Base-by-base conservation (phyloP, 2,797 vertebrate genomes). In the Echeneis naucrates region DNA sequence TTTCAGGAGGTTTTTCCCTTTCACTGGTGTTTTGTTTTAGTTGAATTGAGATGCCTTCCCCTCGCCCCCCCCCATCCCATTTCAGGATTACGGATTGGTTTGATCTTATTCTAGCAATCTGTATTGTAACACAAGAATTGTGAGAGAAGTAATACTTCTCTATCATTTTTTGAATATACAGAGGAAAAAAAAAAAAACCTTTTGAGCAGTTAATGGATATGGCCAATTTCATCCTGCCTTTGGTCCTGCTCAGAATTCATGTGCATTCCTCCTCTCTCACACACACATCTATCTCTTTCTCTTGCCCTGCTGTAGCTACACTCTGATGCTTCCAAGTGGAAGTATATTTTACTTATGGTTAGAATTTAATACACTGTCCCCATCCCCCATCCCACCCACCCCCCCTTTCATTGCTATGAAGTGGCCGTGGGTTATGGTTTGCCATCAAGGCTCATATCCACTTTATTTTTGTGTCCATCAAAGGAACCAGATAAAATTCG, bases 281-380 rank as follows among this genome's bases (percentile, higher is more conserved):
- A 53, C 73, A 75, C 84, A 87, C 82, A 89, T 86, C 84, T 77
- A 82, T 87, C 86, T 77, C 69, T 69, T 81, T 84, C 77, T 83
- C 68, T 74, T 82, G 73, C 82, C 75, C 78, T 62, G 80, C 78
- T 79, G 71, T 76, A 87, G 89, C 87, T 77, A 62, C 74, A 71
- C 77, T 88, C 77, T 23, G 57, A 68, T 78, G 85, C 86, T 88
- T 90, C 90, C 82, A 90, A 92, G 89, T 86, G 76, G 82, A 88
- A 90, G 88, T 92, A 90, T 87, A 89, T 92, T 91, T 94, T 85
- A 89, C 88, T 93, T 91, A 90, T 57, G 68, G 84, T 86, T 87
- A 65, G 80, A 89, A 88, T 93, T 88, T 78, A 93, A 93, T 93
- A 91, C 86, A 61, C 68, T 71, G 33, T 84, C 87, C 92, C 86